Base-by-base conservation (phyloP, 1,140 invertebrate genomes). In the Polypedilum vanderplanki region DNA sequence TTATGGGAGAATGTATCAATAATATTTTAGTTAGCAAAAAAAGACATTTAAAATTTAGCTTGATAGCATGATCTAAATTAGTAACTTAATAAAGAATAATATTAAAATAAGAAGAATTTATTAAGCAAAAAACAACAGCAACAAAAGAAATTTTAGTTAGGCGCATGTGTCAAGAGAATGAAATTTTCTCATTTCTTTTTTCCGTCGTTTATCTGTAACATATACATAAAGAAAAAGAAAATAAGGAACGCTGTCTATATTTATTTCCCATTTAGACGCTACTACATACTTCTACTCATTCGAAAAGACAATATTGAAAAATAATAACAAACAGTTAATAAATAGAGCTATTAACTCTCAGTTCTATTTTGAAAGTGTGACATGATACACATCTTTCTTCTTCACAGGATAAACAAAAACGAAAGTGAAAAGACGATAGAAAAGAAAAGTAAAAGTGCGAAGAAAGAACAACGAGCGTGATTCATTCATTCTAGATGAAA, bases 281-380 rank as follows among this genome's bases (percentile, higher is more conserved):
- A 12, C 10, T 57, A 57, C n/a, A n/a, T n/a, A n/a, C n/a, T 57
- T n/a, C 24, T 33, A 33, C 24, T 33, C 15, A 57, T n/a, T n/a
- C 46, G n/a, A 15, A 57, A 57, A 57, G 12, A 57, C 4, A 15
- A 57, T 33, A 57, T 57, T 57, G 46, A 57, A 57, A n/a, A 57
- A 57, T n/a, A 57, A n/a, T 57, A 57, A n/a, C 46, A 57, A 57
- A 57, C n/a, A 57, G 46, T 57, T n/a, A n/a, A 57, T 57, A 57
- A 57, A 57, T 57, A 57, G 24, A 33, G 24, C 24, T 33, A 33
- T 33, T 33, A 33, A 33, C 24, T 33, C 24, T 33, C 24, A 33
- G 24, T 33, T 33, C 46, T n/a, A n/a, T 57, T 57, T 57, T 57
- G n/a, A n/a, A 57, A 57, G n/a, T n/a, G 46, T 57, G 46, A 57